Percentiles rank a stretch among this genome's conserved stretches.
Evolutionary conservation across 1,140 invertebrate species (phyloP).

Genomic region (Kradibia gibbosae): DNA sequence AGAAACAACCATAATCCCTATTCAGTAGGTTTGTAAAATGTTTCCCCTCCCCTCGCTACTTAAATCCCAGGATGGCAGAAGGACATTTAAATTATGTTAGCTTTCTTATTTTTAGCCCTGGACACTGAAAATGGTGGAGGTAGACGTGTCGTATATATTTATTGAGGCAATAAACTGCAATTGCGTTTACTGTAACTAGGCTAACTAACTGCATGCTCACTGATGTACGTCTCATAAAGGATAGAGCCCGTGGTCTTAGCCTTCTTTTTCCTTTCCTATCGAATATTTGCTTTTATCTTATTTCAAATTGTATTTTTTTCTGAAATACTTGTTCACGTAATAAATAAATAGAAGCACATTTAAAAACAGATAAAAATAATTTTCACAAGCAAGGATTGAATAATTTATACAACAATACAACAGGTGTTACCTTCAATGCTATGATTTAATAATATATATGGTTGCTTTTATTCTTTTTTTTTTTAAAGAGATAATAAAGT

Average conservation of each 20-base stretch:
- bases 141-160: constrained; percentile 64
- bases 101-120: not conserved
- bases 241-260: not conserved
- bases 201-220: constrained; percentile 59
- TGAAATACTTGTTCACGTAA: not conserved
- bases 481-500: no score
- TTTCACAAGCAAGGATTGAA: no score
- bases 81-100: not conserved
- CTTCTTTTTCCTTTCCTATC: not conserved
- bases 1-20: constrained; percentile 59
- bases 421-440: no score
- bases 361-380: no score
- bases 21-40: constrained; percentile 60
- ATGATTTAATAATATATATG: no score
- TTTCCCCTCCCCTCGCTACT: constrained; percentile 38
- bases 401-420: no score
- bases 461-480: no score
- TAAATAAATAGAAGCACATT: not conserved
- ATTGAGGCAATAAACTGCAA: constrained; percentile 69
- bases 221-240: not conserved
- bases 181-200: constrained; percentile 59
- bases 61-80: constrained; percentile 60
- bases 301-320: not conserved
- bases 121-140: constrained; percentile 17
- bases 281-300: not conserved